These are phyloP conservation scores for Tamias sibiricus DNA, from an alignment of 2,113 vertebrate species.

Conservation along the genomic window DNA sequence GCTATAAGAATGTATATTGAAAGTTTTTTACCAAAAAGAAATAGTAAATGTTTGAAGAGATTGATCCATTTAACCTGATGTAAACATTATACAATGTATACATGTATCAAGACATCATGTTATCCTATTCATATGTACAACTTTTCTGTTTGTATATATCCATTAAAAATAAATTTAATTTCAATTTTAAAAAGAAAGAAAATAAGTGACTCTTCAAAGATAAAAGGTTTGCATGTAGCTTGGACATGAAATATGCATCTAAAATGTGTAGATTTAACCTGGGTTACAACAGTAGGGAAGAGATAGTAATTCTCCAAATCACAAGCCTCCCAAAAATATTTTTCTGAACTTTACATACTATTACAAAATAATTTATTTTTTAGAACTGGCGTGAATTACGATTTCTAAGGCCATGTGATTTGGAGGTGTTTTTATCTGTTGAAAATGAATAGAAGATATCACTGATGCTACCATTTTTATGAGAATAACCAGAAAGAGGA, in stretches of 20 bases:
- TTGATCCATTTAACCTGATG: not conserved
- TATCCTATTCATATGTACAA: not conserved
- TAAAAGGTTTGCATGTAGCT: slow-evolving; percentile 54
- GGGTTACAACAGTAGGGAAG: not conserved
- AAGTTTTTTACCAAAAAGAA: no score
- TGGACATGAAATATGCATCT: slow-evolving; percentile 51
- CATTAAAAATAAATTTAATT: not conserved
- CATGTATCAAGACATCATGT: not conserved
- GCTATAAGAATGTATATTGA: no score
- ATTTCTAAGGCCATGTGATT: no score
- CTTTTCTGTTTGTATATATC: not conserved
- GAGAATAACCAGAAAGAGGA: slow-evolving; percentile 11
- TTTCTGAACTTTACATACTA: not conserved
- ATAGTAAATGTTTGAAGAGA: not conserved
- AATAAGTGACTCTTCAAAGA: not conserved
- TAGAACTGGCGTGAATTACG: not conserved
- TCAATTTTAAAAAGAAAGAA: not conserved
- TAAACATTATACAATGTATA: not conserved
- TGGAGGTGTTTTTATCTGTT: not conserved
- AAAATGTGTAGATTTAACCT: not conserved
- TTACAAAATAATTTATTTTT: slow-evolving; percentile 10
- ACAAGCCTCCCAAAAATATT: not conserved
- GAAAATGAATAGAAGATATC: not conserved
- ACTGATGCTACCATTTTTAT: not conserved
- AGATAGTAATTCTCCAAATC: not conserved